Conservation (phyloP, 2,888 invertebrate species). For the Heteropelma amictum region DNA sequence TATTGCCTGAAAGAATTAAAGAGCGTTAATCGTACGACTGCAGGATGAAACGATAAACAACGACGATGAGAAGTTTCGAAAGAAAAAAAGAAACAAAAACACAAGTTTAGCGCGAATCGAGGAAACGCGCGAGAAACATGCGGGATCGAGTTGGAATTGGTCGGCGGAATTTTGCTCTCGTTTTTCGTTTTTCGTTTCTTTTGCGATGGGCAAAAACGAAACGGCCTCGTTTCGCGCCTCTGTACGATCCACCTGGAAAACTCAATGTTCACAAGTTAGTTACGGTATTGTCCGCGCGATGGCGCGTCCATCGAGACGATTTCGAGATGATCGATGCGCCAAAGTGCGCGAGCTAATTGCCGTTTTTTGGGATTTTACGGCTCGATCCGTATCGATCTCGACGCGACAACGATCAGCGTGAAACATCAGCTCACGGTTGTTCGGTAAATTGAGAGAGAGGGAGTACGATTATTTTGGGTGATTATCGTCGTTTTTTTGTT, state of each 20-base stretch:
- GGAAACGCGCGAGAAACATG: constrained; percentile 64
- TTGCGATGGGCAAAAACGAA: constrained; percentile 24
- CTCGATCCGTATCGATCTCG: background rate
- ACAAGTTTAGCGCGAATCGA: too few species aligned
- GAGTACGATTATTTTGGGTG: background rate
- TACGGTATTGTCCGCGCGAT: constrained; percentile 1
- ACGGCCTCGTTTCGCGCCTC: constrained; percentile 31
- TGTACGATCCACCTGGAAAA: constrained; percentile 72
- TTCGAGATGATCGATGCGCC: constrained; percentile 32
- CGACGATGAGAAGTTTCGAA: too few species aligned
- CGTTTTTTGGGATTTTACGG: background rate
- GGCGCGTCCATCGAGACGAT: background rate
- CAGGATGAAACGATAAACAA: background rate
- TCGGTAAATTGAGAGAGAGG: constrained; percentile 23
- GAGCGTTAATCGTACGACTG: constrained; percentile 55
- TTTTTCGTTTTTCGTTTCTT: constrained; percentile 13
- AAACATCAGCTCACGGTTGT: constrained; percentile 29
- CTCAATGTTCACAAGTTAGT: constrained; percentile 72
- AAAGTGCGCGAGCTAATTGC: too few species aligned
- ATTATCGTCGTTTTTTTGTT: background rate
- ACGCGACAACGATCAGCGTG: constrained; percentile 14
- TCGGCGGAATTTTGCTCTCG: background rate
- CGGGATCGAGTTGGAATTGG: background rate
- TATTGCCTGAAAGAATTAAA: constrained; percentile 67
- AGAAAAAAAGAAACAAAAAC: too few species aligned